Percentiles rank a stretch among this genome's conserved stretches.
Conservation (phyloP, 2,113 vertebrate species). For the Syngnathus floridae region DNA sequence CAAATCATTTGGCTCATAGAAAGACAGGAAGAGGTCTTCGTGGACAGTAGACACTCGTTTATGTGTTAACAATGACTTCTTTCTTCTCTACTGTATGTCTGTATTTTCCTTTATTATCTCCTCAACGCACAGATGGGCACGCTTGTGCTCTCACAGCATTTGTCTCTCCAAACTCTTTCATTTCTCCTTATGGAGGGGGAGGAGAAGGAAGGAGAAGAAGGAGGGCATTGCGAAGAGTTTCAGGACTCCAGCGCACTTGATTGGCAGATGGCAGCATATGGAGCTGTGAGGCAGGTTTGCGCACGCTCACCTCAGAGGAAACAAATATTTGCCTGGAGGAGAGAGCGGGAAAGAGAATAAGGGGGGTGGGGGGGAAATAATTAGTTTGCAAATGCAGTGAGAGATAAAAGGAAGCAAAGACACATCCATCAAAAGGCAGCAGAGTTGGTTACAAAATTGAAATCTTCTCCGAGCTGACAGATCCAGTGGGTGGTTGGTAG, state of each 20-base stretch:
- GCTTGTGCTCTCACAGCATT: conserved; percentile 9
- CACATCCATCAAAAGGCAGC: conserved; percentile 86
- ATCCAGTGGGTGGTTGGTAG: conserved; percentile 77
- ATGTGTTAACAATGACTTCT: conserved; percentile 36
- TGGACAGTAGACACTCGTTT: conserved; percentile 34
- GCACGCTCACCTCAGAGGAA: conserved; percentile 92
- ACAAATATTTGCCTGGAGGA: conserved; percentile 96
- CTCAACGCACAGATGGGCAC: conserved; percentile 9
- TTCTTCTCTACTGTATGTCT: conserved; percentile 38
- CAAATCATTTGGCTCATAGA: conserved; percentile 14
- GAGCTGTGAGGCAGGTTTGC: conserved; percentile 84
- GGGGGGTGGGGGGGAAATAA: conserved; percentile 81
- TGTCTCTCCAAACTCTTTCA: conserved; percentile 36
- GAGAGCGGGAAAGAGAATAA: conserved; percentile 60
- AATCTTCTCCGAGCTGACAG: conserved; percentile 93
- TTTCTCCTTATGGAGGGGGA: conserved; percentile 50
- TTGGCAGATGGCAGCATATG: conserved; percentile 93
- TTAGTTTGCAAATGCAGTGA: conserved; percentile 91
- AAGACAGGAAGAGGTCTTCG: conserved; percentile 13
- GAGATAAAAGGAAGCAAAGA: conserved; percentile 88
- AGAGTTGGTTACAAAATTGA: conserved; percentile 87
- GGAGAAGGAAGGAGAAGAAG: conserved; percentile 13
- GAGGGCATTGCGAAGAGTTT: conserved; percentile 66
- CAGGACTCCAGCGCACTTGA: conserved; percentile 77
- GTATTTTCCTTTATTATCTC: conserved; percentile 42